Conservation (phyloP, 2,113 vertebrate genomes). For the Anolis sagrei region DNA sequence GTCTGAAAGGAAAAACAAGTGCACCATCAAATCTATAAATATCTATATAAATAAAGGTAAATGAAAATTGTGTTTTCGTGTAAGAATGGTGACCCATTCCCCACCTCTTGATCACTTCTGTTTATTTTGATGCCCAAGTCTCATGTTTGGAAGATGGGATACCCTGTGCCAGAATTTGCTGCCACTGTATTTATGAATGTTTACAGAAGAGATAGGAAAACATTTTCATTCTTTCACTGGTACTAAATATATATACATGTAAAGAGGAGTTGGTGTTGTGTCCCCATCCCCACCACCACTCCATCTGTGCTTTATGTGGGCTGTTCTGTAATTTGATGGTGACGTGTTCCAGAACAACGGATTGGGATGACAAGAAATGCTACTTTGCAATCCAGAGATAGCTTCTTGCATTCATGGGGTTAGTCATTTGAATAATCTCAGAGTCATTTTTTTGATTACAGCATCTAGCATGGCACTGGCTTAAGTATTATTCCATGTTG, state of each 20-base stretch:
- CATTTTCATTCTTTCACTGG: not conserved
- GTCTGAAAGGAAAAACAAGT: slow-evolving; percentile 50
- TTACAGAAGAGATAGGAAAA: not conserved
- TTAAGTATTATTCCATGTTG: no score
- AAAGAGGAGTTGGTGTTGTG: no score
- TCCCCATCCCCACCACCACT: not conserved
- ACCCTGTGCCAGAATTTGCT: not conserved
- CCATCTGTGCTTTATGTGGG: not conserved
- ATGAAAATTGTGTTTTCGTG: slow-evolving; percentile 56
- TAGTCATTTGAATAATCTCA: no score
- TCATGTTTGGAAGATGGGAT: not conserved
- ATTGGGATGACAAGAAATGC: not conserved
- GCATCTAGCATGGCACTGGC: no score
- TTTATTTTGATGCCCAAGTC: not conserved
- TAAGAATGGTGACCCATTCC: slow-evolving; percentile 49
- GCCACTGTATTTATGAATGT: not conserved
- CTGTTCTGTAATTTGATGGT: not conserved
- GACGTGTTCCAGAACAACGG: not conserved
- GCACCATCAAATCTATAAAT: slow-evolving; percentile 62
- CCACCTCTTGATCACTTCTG: not conserved
- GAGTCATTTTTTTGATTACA: no score
- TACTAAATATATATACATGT: not conserved
- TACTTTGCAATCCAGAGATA: not conserved
- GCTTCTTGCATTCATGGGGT: not conserved
- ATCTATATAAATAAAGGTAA: slow-evolving; percentile 67